A percentile compares a stretch with the other conserved stretches of the same genome.
These are phyloP conservation scores for Delichon dasypus DNA, from an alignment of 2,797 vertebrate species.

Conservation along the genomic window DNA sequence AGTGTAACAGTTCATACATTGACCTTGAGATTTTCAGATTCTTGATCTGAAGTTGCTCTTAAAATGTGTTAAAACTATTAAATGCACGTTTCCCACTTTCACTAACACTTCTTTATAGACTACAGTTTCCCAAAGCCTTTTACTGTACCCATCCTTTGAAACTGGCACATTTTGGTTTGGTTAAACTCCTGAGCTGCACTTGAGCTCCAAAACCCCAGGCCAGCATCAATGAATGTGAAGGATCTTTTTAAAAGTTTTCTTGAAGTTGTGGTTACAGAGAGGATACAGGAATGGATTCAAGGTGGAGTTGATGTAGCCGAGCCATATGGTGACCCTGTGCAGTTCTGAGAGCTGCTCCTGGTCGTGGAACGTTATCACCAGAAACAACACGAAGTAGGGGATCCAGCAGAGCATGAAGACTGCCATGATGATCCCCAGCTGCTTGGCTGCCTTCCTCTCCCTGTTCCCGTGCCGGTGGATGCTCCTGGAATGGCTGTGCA, in stretches of 20 bases:
- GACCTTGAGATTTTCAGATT: background rate
- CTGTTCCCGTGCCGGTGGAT: conserved; percentile 81
- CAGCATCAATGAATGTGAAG: conserved; percentile 72
- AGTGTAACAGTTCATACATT: background rate
- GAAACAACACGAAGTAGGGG: conserved; percentile 92
- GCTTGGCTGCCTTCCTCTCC: conserved; percentile 91
- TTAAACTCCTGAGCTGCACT: background rate
- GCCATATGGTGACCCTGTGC: conserved; percentile 94
- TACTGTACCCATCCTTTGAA: background rate
- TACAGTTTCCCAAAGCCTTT: background rate
- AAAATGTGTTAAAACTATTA: background rate
- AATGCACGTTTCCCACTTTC: background rate
- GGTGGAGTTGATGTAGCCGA: conserved; percentile 96
- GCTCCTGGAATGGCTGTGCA: conserved; percentile 80
- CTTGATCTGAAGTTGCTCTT: background rate
- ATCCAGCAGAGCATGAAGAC: conserved; percentile 96
- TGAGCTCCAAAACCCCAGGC: background rate
- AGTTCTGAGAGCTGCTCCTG: conserved; percentile 75
- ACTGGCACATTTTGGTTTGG: background rate
- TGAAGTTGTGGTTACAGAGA: conserved; percentile 94
- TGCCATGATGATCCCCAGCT: conserved; percentile 92
- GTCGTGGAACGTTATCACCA: conserved; percentile 88
- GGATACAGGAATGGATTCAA: conserved; percentile 96
- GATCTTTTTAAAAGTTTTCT: conserved; percentile 91
- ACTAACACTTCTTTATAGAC: background rate